Percentiles rank a stretch among this genome's conserved stretches.
Conservation (phyloP, 2,797 vertebrate genomes). For the Bradypodion ventrale region DNA sequence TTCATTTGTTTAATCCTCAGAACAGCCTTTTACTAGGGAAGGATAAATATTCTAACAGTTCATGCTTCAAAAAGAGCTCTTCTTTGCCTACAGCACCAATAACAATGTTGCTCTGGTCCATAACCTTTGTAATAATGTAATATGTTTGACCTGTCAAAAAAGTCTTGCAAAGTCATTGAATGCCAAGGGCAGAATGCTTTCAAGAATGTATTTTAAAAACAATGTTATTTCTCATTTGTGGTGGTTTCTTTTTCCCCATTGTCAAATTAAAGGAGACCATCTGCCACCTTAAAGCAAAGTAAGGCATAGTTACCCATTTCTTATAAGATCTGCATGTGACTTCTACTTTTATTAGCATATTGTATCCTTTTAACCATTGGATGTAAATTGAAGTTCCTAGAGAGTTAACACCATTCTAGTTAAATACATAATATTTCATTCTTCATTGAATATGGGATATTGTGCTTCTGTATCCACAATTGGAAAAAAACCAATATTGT, state of each 20-base stretch:
- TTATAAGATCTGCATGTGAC: slow-evolving; percentile 41
- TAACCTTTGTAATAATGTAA: slow-evolving; percentile 68
- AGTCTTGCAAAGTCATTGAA: slow-evolving; percentile 66
- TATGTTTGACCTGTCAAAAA: slow-evolving; percentile 61
- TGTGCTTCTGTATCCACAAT: too few relatives aligned
- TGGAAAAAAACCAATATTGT: too few relatives aligned
- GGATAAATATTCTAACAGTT: slow-evolving; percentile 59
- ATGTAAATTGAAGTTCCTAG: slow-evolving; percentile 52
- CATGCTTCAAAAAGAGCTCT: slow-evolving; percentile 67
- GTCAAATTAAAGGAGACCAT: slow-evolving; percentile 54
- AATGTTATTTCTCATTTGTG: slow-evolving; percentile 42
- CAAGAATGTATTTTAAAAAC: slow-evolving; percentile 65
- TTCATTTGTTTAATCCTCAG: slow-evolving; percentile 53
- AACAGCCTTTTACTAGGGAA: slow-evolving; percentile 60
- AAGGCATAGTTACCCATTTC: slow-evolving; percentile 47
- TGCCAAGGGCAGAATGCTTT: slow-evolving; percentile 60
- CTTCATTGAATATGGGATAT: too few relatives aligned
- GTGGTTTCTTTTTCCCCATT: slow-evolving; percentile 13
- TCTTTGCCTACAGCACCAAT: slow-evolving; percentile 55
- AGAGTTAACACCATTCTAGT: slow-evolving; percentile 39
- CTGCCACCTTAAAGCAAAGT: slow-evolving; percentile 52
- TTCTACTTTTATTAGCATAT: slow-evolving; percentile 20
- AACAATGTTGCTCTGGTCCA: slow-evolving; percentile 55
- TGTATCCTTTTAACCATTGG: slow-evolving; percentile 51
- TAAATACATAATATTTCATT: slow-evolving; percentile 63